Conservation (phyloP, 2,888 invertebrate species). For the Platynereis dumerilii region DNA sequence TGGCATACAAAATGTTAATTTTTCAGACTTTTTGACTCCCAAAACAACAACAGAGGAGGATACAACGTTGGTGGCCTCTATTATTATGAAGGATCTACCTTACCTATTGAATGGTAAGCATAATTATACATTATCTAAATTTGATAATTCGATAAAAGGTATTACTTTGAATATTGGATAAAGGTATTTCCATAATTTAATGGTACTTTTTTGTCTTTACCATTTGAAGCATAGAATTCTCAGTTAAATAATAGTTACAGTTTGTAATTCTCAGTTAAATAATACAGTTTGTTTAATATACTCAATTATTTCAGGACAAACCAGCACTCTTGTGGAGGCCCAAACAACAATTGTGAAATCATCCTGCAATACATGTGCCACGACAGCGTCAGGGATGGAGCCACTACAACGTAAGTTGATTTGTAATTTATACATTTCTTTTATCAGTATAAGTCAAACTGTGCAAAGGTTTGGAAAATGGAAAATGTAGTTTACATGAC, state of each 20-base stretch:
- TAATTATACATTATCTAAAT: not conserved
- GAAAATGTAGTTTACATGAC: not conserved
- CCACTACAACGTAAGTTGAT: conserved; percentile 52
- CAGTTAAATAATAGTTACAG: too few species aligned
- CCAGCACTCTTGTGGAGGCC: conserved; percentile 60
- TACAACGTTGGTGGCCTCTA: conserved; percentile 61
- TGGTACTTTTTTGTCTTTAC: too few species aligned
- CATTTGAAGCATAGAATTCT: too few species aligned
- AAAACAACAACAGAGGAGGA: conserved; percentile 62
- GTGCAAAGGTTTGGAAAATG: too few species aligned
- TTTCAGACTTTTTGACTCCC: conserved; percentile 62
- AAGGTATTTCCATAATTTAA: too few species aligned
- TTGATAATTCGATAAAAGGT: too few species aligned
- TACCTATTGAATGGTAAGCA: conserved; percentile 60
- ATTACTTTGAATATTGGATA: too few species aligned
- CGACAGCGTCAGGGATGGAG: conserved; percentile 58
- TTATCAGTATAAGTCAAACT: too few species aligned
- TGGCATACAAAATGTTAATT: not conserved
- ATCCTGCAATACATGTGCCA: conserved; percentile 63
- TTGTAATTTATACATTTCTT: too few species aligned
- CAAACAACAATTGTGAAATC: conserved; percentile 60
- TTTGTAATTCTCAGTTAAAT: too few species aligned
- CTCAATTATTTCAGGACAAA: conserved; percentile 56
- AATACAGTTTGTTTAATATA: too few species aligned
- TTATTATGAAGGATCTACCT: conserved; percentile 56